These are phyloP conservation scores for Staurois parvus DNA, from an alignment of 2,797 vertebrate species.

Conservation along the genomic window DNA sequence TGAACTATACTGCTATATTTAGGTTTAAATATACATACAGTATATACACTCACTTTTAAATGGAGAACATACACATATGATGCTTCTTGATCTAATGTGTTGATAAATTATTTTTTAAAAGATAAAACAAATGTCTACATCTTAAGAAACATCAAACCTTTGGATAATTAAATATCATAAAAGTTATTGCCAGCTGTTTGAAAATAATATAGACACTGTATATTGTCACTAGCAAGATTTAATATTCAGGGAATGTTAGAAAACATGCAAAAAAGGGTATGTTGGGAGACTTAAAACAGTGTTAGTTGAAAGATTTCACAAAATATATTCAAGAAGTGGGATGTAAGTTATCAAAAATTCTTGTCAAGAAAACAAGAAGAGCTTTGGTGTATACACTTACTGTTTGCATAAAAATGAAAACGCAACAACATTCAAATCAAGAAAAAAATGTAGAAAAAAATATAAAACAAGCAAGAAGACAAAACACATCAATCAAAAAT, in stretches of 20 bases:
- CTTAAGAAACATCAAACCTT: conserved; percentile 80
- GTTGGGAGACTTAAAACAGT: conserved; percentile 81
- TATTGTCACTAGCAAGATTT: conserved; percentile 69
- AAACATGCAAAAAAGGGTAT: conserved; percentile 92
- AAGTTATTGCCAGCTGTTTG: conserved; percentile 62
- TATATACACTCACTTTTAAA: background rate
- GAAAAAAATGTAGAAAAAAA: conserved; percentile 80
- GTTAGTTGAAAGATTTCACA: conserved; percentile 85
- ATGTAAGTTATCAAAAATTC: conserved; percentile 95
- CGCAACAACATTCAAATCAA: conserved; percentile 76
- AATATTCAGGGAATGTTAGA: conserved; percentile 78
- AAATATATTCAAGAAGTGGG: conserved; percentile 85
- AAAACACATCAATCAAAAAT: conserved; percentile 99
- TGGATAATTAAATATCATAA: conserved; percentile 69
- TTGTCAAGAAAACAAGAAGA: conserved; percentile 83
- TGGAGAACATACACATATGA: background rate
- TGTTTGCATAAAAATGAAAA: conserved; percentile 79
- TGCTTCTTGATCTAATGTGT: conserved; percentile 30
- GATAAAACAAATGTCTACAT: conserved; percentile 66
- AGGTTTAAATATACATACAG: background rate
- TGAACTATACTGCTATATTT: background rate
- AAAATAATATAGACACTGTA: conserved; percentile 68
- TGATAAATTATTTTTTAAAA: background rate
- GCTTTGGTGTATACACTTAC: conserved; percentile 76
- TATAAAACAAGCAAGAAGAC: conserved; percentile 98